These are phyloP conservation scores for Salminus brasiliensis DNA, from an alignment of 2,113 vertebrate genomes.

Conservation along the genomic window DNA sequence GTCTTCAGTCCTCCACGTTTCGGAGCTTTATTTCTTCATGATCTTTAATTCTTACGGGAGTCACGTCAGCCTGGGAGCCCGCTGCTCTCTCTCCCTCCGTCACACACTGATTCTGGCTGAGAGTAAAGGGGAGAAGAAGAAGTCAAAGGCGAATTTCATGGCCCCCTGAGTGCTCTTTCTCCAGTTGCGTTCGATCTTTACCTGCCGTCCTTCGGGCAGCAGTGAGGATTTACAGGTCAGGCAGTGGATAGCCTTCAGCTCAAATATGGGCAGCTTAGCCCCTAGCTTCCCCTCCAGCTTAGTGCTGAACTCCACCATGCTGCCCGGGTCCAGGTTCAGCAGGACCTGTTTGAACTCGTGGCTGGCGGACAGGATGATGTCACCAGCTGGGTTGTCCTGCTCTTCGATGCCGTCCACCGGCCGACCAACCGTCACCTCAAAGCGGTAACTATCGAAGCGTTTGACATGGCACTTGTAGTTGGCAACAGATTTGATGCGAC, in stretches of 20 bases:
- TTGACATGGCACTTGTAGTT: conserved; percentile 93
- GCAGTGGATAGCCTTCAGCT: conserved; percentile 93
- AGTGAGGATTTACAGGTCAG: conserved; percentile 86
- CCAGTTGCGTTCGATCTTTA: conserved; percentile 95
- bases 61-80: too few relatives aligned
- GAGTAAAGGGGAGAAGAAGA: conserved; percentile 95
- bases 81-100: background rate
- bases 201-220: conserved; percentile 79
- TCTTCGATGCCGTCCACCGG: conserved; percentile 63
- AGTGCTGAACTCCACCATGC: conserved; percentile 92
- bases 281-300: conserved; percentile 92
- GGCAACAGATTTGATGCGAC: conserved; percentile 85
- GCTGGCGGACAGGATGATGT: conserved; percentile 90
- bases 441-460: conserved; percentile 90
- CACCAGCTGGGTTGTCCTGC: conserved; percentile 82
- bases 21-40: too few relatives aligned
- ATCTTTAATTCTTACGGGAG: too few relatives aligned
- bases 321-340: conserved; percentile 84
- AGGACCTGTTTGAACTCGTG: conserved; percentile 89
- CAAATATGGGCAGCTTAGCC: conserved; percentile 87
- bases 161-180: conserved; percentile 82
- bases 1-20: too few relatives aligned
- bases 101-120: conserved; percentile 75
- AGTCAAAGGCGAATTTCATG: conserved; percentile 93
- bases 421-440: conserved; percentile 90